Base-by-base conservation (phyloP, 2,113 vertebrate species). In the Phalacrocorax pelagicus region DNA sequence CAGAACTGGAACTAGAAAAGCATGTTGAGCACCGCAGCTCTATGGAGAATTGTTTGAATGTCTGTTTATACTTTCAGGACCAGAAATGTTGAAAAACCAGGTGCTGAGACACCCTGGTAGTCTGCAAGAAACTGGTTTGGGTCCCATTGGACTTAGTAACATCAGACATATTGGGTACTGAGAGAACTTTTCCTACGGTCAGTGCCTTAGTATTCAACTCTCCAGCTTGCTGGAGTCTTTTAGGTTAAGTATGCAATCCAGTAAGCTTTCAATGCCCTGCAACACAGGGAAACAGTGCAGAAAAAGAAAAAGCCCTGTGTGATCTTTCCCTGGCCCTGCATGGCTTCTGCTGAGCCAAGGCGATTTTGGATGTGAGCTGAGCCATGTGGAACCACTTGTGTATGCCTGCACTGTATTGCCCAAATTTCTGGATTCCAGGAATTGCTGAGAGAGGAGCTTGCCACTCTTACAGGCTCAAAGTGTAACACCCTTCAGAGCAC, bases 391-490 rank as follows among this genome's bases (percentile, higher is more conserved):
- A 51, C 27, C 9, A 10, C 9, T 59, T 79, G 49, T 81, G 12
- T 69, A 11, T 65, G 54, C 10, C 54, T 88, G 55, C 12, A 7
- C 16, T 23, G 34, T 5, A 9, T 11, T 66, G 34, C 70, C 63
- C 32, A 22, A 4, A 21, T 16, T 40, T 69, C 67, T 83, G 36
- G 15, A 51, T 82, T 63, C 59, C 44, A 34, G 49, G 51, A 74
- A 19, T 14, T 71, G 36, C 52, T 23, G 47, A 40, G 44, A 77
- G 74, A 26, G 16, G 52, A 71, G 34, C 19, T n/a, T 49, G 42
- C 47, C 10, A 12, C 59, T 67, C 27, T 52, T 32, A 11, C 0
- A 5, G 42, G 34, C 58, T 89, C 5, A 1, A 5, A 3, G n/a
- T 42, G 71, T 47, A 29, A 80, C 86, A 49, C 10, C n/a, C 63